Evolutionary conservation across 2,888 invertebrate species (phyloP), one percentile per base, ranked within the genome.

Genomic region (Spatulosminthurus flaviceps): DNA sequence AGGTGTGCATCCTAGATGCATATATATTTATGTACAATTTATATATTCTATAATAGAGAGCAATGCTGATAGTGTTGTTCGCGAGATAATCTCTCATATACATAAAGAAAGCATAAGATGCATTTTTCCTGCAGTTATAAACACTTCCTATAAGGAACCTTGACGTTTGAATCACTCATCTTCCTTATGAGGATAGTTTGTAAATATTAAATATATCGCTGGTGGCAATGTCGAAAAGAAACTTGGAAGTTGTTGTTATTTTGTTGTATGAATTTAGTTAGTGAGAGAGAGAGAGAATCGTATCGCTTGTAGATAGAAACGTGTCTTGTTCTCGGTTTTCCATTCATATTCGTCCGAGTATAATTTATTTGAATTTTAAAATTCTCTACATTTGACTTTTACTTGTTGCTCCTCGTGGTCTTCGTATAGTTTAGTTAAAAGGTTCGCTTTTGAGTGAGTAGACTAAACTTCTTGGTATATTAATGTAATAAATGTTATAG

Each of bases 91-190:
- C 9, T 9, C 34, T n/a, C n/a, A n/a, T n/a, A n/a, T n/a, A 34
- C 34, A 34, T 34, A 34, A 9, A 7, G 34, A 34, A 9, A 34
- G 4, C 34, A 34, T 34, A 16, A 51, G 51, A 51, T 51, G 51
- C 51, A 51, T 51, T 51, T 34, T 51, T n/a, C 51, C 51, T 51
- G 51, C 51, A 51, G 51, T 51, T 51, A 51, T 51, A 2, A 19
- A n/a, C 51, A 51, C n/a, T 51, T 51, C 51, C n/a, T 51, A 51
- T 51, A 51, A 51, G 51, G 51, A 51, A 51, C 51, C 51, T 51
- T 51, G 51, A 51, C 51, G 16, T 5, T 19, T 51, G 51, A 51
- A n/a, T 19, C n/a, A 19, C 51, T 51, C 51, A 51, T 51, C 51
- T 51, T 51, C 51, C 51, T 51, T 51, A 51, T 51, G 19, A 51